phyloP scores from a whole-genome alignment of 2,797 vertebrate species.

The Sebastes oblongus region DNA sequence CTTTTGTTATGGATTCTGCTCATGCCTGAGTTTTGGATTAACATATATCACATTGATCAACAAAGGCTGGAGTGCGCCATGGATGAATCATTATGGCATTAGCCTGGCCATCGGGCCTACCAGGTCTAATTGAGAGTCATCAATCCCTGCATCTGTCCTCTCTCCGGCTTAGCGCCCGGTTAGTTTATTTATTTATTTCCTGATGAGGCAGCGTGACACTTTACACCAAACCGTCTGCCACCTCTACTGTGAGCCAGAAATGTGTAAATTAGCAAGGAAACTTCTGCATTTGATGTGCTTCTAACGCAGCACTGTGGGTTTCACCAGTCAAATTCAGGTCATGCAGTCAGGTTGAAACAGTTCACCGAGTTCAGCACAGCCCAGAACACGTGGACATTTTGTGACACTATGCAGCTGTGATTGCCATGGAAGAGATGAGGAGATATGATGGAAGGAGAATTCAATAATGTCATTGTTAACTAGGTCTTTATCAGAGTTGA shows the following conservation, averaged over 20 bases:
- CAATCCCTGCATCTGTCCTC: constrained; percentile 67
- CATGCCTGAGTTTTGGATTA: constrained; percentile 69
- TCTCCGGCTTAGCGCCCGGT: constrained; percentile 34
- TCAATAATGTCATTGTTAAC: background rate
- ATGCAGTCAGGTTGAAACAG: background rate
- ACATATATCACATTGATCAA: constrained; percentile 76
- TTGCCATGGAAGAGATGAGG: background rate
- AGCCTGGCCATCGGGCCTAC: constrained; percentile 57
- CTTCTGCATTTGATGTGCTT: constrained; percentile 11
- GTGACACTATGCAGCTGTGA: background rate
- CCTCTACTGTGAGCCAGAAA: constrained; percentile 40
- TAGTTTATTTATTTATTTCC: constrained; percentile 60
- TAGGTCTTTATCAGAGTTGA: background rate
- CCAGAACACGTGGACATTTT: background rate
- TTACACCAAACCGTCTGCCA: constrained; percentile 56
- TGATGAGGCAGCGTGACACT: constrained; percentile 45
- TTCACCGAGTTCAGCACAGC: background rate
- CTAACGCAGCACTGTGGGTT: background rate
- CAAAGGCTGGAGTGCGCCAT: constrained; percentile 56
- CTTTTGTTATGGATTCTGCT: constrained; percentile 69
- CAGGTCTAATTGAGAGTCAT: constrained; percentile 76
- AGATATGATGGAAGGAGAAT: background rate
- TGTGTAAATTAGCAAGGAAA: constrained; percentile 43
- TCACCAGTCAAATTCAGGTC: constrained; percentile 4
- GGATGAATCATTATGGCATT: constrained; percentile 77